Evolutionary conservation across 2,888 invertebrate species (phyloP).

Genomic region (Phyto melanocephala): DNA sequence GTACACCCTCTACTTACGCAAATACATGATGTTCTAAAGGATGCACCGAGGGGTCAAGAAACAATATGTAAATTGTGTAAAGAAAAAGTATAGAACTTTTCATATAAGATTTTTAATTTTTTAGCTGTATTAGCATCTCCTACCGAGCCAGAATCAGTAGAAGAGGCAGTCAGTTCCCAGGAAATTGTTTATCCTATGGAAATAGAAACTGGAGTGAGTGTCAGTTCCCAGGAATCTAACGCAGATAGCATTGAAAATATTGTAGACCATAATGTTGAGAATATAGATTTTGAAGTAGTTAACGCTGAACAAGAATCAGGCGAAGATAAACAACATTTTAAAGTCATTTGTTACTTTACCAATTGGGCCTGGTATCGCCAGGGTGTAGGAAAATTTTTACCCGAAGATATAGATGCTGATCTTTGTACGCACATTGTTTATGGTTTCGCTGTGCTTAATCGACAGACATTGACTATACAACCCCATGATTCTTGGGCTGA

Average conservation of each 20-base stretch:
- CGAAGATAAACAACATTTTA: constrained; percentile 80
- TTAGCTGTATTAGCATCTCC: constrained; percentile 68
- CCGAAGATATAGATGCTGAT: constrained; percentile 89
- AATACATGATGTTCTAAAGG: constrained; percentile 86
- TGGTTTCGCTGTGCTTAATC: constrained; percentile 92
- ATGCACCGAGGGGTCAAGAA: constrained; percentile 74
- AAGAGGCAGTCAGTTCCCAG: constrained; percentile 68
- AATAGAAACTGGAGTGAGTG: constrained; percentile 66
- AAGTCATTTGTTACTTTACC: constrained; percentile 94
- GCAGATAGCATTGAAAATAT: constrained; percentile 62
- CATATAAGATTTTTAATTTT: background rate
- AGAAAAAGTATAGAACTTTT: background rate
- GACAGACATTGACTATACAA: constrained; percentile 86
- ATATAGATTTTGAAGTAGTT: constrained; percentile 65
- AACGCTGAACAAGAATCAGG: constrained; percentile 15
- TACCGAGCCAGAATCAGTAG: constrained; percentile 67
- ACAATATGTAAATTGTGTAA: constrained; percentile 72
- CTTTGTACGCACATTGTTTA: constrained; percentile 95
- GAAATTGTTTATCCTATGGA: constrained; percentile 69
- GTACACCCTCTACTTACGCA: constrained; percentile 88
- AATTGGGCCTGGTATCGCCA: constrained; percentile 97
- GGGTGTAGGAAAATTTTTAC: constrained; percentile 88
- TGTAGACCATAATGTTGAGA: constrained; percentile 72
- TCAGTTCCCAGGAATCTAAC: constrained; percentile 5
- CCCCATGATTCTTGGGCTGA: constrained; percentile 94